Evolutionary conservation across 2,113 vertebrate genomes (phyloP).

Genomic region (Peromyscus polionotus): DNA sequence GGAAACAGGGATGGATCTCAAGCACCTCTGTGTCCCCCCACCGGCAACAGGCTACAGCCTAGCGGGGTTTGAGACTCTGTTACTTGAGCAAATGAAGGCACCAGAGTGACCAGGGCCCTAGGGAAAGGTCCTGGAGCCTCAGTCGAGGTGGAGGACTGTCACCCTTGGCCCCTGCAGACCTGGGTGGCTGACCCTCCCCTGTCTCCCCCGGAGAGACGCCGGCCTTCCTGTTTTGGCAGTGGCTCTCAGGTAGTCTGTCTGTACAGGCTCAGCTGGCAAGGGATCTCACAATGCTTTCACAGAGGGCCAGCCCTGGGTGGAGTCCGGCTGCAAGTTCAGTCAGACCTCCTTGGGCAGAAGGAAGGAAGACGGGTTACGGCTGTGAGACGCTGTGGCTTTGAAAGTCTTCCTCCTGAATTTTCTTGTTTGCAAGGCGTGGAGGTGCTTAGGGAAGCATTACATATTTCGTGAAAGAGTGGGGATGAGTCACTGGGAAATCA

Average conservation of each 20-base stretch:
- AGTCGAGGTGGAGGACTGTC: background rate
- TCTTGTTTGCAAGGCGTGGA: background rate
- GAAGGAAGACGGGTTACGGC: constrained; percentile 67
- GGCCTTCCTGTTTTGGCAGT: constrained; percentile 86
- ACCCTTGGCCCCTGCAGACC: constrained; percentile 68
- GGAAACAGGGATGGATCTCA: background rate
- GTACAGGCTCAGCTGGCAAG: constrained; percentile 56
- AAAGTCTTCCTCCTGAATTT: constrained; percentile 56
- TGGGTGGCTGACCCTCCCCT: constrained; percentile 81
- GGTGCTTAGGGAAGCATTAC: background rate
- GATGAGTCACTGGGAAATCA: background rate
- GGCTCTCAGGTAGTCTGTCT: constrained; percentile 82
- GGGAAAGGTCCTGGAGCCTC: background rate
- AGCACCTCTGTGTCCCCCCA: background rate
- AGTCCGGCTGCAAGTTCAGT: constrained; percentile 57
- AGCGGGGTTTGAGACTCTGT: background rate
- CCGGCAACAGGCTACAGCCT: background rate
- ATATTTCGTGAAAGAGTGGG: background rate
- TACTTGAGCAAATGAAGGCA: background rate
- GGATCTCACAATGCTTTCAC: constrained; percentile 27
- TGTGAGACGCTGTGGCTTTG: constrained; percentile 65
- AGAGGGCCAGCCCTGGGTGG: constrained; percentile 55
- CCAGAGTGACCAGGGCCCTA: background rate
- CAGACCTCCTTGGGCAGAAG: constrained; percentile 39
- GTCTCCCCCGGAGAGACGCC: constrained; percentile 84